Base-by-base conservation (phyloP, 2,888 invertebrate genomes). In the Eilema depressum region DNA sequence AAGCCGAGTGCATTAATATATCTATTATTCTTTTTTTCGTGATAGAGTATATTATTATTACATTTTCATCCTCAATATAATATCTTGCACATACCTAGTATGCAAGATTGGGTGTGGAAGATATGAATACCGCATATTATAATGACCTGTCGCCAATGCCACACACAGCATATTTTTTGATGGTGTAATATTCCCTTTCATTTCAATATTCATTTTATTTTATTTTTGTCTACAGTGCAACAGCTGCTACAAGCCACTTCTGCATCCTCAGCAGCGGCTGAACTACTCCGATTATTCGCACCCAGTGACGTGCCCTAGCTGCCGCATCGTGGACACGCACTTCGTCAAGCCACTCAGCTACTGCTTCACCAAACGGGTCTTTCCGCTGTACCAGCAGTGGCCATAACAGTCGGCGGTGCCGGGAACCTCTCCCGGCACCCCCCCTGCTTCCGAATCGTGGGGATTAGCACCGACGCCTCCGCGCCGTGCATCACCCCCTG, bases 221-320 rank as follows among this genome's bases (percentile, higher is more conserved):
- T 71, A 23, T 74, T 53, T 41, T 87, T 87, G 83, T 89, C 81
- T 95, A 68, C 97, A 98, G 97, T 99, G 99, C 96, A 99, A 98
- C 96, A 97, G 97, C 90, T 99, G 99, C 96, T 97, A 96, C 95
- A 98, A 98, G 93, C 97, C 98, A 62, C 96, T 99, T 76, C 96
- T 99, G 84, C 97, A 98, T 92, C 98, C 98, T 20, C 97, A 97
- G 88, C 98, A 98, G 92, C 97, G 97, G 88, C 96, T 99, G 83
- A 98, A 98, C 95, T 99, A 98, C 96, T 99, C 98, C 86, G 99
- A 99, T 95, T 99, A 99, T 96, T 98, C 98, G 89, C 98, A 98
- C 90, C 97, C 97, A 86, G 97, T 98, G 88, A 97, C 98, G 83
- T 99, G 99, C 94, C 98, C 98, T 56, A 98, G 98, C 92, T 99